These are phyloP conservation scores for Mellivora capensis DNA, from an alignment of 2,113 vertebrate genomes.

Conservation along the genomic window DNA sequence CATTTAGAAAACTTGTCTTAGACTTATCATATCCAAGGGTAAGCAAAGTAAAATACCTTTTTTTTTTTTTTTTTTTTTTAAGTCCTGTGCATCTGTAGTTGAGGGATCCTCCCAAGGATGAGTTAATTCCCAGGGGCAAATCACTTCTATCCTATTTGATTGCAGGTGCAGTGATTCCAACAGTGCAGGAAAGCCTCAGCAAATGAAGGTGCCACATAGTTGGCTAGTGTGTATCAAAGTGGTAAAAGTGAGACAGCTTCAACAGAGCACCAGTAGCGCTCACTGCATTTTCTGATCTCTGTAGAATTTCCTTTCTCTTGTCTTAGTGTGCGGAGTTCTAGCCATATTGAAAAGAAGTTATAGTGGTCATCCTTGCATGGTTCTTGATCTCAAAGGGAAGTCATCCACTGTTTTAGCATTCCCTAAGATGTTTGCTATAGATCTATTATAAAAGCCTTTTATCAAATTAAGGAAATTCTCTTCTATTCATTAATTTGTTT, in stretches of 20 bases:
- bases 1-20: neutral
- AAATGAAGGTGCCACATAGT: neutral
- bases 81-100: neutral
- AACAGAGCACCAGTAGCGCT: neutral
- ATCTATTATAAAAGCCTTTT: neutral
- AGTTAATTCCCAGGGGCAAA: neutral
- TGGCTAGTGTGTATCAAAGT: neutral
- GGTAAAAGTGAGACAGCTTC: neutral
- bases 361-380: neutral
- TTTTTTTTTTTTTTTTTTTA: too few species aligned
- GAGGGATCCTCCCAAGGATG: neutral
- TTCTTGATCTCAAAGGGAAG: neutral
- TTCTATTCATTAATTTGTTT: neutral
- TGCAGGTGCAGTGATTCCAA: neutral
- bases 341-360: neutral
- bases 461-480: neutral
- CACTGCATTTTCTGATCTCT: neutral
- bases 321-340: neutral
- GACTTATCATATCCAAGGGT: neutral
- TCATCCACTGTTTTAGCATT: neutral
- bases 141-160: neutral
- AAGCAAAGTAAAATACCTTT: neutral
- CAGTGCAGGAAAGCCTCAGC: neutral
- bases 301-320: neutral
- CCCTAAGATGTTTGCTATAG: neutral